Conservation (phyloP, 2,797 vertebrate genomes). For the Taenioides sp. region DNA sequence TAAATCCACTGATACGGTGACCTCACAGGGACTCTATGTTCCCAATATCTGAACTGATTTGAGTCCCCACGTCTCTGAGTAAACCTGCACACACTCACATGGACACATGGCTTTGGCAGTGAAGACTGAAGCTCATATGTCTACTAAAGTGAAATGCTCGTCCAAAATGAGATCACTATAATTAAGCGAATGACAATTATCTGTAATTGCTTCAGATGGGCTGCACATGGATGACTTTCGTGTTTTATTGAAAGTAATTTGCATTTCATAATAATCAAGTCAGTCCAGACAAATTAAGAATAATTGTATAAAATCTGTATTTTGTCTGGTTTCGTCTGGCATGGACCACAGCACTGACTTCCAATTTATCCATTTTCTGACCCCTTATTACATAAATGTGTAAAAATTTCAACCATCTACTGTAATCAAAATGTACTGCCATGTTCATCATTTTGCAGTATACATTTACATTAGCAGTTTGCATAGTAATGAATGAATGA, state of each 20-base stretch:
- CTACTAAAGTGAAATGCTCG: constrained; percentile 28
- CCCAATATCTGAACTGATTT: background rate
- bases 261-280: constrained; percentile 3
- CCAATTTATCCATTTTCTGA: background rate
- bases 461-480: too few species aligned
- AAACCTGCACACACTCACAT: constrained; percentile 7
- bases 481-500: too few species aligned
- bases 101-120: constrained; percentile 1
- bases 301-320: background rate
- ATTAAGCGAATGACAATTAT: constrained; percentile 33
- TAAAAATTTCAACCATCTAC: too few species aligned
- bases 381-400: background rate
- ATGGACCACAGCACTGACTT: background rate
- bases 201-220: constrained; percentile 21
- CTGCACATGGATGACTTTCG: constrained; percentile 13
- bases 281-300: background rate
- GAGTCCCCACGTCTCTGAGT: background rate
- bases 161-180: constrained; percentile 35
- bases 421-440: too few species aligned
- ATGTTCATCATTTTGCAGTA: too few species aligned
- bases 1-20: too few species aligned
- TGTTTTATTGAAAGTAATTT: constrained; percentile 13
- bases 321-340: background rate
- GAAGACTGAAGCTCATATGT: constrained; percentile 10
- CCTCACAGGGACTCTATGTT: background rate